Evolutionary conservation across 2,888 invertebrate genomes (phyloP), one percentile per base, ranked within the genome.

Genomic region (Limnephilus marmoratus): DNA sequence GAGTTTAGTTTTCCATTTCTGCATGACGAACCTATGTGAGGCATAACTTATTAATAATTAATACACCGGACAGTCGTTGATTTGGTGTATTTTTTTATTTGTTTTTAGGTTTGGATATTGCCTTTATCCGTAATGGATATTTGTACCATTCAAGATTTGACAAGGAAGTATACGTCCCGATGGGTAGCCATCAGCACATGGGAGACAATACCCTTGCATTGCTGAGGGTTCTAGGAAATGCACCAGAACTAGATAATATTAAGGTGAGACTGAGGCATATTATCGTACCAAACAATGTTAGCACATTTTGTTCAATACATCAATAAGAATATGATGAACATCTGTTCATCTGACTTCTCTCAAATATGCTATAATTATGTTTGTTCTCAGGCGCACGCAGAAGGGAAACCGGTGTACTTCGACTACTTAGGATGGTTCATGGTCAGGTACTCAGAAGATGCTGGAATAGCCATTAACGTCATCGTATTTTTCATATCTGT

Each of bases 61-160:
- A 41, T 9, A 41, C 0, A 41, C 11, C 41, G 41, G 9, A 41
- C 41, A 9, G 1, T 41, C 7, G 15, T 53, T 53, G 53, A 53
- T 4, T 68, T 18, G 7, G 24, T 18, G 18, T 37, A 24, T 18
- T 2, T 41, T 83, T 90, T 7, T 49, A 13, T 41, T 45, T 90
- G 12, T 3, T 24, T 41, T 45, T 95, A 98, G 98, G 99, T 91
- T 96, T 99, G 94, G 99, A 99, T 96, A 98, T 99, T 95, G 99
- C 99, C 45, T 99, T 98, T 97, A 97, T 98, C 92, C 96, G 98
- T 91, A 98, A 99, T 96, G 99, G 99, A 90, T 99, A 98, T 96
- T 98, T 99, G 91, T 99, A 99, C 95, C 99, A 99, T 95, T 99
- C 99, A 90, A 97, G 97, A 94, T 98, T 97, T 94, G 99, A 99